Base-by-base conservation (phyloP, 2,797 vertebrate species). In the Melanotaenia maccullochi region DNA sequence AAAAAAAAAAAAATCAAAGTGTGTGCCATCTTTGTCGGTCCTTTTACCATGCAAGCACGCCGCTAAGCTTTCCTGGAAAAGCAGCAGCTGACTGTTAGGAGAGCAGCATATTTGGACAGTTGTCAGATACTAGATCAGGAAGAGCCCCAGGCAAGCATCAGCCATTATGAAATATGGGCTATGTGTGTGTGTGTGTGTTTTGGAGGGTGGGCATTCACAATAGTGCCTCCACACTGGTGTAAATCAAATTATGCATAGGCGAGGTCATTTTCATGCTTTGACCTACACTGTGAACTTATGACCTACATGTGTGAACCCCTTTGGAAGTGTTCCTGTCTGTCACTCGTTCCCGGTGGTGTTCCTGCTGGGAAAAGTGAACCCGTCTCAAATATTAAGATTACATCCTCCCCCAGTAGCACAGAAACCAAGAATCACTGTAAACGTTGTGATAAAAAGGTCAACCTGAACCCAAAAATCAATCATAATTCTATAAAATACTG, bases 401-500 rank as follows among this genome's bases (percentile, higher is more conserved):
- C 12, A 25, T 24, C n/a, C 22, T 24, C 5, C 9, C 22, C 11
- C 22, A 52, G 22, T 3, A 3, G 24, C 22, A 25, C 22, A 52
- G 22, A 8, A 3, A 24, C 22, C 18, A 22, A 12, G 3, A 52
- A 24, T 52, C 51, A 52, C 51, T 52, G 51, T 25, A 3, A 24
- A 24, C 5, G n/a, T 49, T 18, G 13, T 18, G 4, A 42, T 14
- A 14, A 42, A 42, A 42, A 9, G 18, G 18, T 22, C 9, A 49
- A 44, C 42, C 18, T 44, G 16, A 44, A 52, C n/a, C 35, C 20
- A 20, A 49, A 49, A 49, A 49, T 49, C 47, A 9, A 18, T 52
- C 30, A 36, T 51, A 13, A 54, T 57, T 56, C 60, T 32, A 67
- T 79, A 36, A 44, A 12, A 12, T 25, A n/a, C 13, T 11, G 47